Base-by-base conservation (phyloP, 2,888 invertebrate species). In the Agonopterix heracliana region DNA sequence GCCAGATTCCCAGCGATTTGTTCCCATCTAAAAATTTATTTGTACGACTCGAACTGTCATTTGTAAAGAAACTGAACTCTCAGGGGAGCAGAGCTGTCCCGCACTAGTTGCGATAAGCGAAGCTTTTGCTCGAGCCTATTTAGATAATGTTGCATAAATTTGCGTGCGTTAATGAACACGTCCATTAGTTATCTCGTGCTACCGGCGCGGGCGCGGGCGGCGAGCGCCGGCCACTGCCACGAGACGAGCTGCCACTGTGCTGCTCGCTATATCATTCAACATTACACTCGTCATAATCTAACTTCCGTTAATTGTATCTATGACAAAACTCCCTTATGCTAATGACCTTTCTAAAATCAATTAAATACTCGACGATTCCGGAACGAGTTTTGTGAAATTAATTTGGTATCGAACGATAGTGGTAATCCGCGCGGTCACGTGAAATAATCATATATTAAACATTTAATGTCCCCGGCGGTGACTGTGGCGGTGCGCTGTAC, bases 391-490 rank as follows among this genome's bases (percentile, higher is more conserved):
- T 52, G 61, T 53, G 59, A 58, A 64, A 68, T 64, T 61, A 55
- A 65, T 64, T 67, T 68, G 52, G 63, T 36, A 36, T 17, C 36
- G 36, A 36, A n/a, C 59, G 64, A 59, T 53, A 55, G 61, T 52
- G 55, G 55, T 52, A 54, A 60, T 58, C 59, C 54, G 61, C 62
- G 54, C 55, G 53, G 59, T 57, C 61, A 59, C 56, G 51, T 60
- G 55, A 55, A 63, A 68, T 71, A 65, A 68, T 68, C 68, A 64
- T 70, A 68, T 63, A 61, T 74, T 70, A 63, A 49, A 69, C 57
- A 57, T 71, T 71, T 74, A 71, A 74, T 71, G 59, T n/a, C 36
- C 2, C 36, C 3, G 17, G 17, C 17, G 17, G 17, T 54, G 49
- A 49, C 51, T 52, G 49, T 12, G 50, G 8, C 38, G 46, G 12